Evolutionary conservation across 1,140 invertebrate genomes (phyloP).

Genomic region (Drosophila bocki): DNA sequence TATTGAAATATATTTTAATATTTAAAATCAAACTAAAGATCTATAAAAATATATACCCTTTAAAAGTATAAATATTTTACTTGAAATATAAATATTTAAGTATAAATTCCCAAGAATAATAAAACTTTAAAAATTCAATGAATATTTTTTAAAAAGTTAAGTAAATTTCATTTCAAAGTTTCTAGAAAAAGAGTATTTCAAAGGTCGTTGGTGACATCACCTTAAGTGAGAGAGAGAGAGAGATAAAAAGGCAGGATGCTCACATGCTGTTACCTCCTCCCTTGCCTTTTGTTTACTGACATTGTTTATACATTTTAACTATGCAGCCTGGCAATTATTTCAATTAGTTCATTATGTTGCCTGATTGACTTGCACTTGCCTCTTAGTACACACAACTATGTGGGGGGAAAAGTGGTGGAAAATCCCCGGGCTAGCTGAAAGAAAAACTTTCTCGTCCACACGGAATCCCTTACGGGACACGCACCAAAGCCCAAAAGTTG

Average conservation of each 20-base stretch:
- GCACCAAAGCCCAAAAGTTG: constrained; percentile 43
- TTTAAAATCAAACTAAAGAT: too few relatives aligned
- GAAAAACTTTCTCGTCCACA: constrained; percentile 37
- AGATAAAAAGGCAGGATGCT: neutral
- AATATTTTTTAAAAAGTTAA: neutral
- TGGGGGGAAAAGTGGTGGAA: constrained; percentile 2
- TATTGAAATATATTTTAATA: too few relatives aligned
- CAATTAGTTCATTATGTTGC: constrained; percentile 74
- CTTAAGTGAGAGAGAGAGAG: neutral
- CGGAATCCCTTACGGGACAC: constrained; percentile 29
- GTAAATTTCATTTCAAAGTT: neutral
- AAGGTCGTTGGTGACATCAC: neutral
- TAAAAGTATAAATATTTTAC: neutral
- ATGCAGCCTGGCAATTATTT: constrained; percentile 72
- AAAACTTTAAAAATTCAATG: neutral
- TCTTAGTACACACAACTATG: constrained; percentile 19
- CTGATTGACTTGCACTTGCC: constrained; percentile 66
- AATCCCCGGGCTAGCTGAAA: constrained; percentile 12
- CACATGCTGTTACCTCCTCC: neutral
- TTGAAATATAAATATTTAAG: neutral
- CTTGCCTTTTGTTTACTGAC: constrained; percentile 30
- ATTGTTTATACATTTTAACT: constrained; percentile 71
- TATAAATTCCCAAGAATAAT: neutral
- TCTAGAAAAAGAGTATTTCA: neutral
- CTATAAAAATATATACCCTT: neutral